Percentiles rank a stretch among this genome's conserved stretches.
Conservation (phyloP, 1,140 invertebrate species). For the Copidosoma floridanum region DNA sequence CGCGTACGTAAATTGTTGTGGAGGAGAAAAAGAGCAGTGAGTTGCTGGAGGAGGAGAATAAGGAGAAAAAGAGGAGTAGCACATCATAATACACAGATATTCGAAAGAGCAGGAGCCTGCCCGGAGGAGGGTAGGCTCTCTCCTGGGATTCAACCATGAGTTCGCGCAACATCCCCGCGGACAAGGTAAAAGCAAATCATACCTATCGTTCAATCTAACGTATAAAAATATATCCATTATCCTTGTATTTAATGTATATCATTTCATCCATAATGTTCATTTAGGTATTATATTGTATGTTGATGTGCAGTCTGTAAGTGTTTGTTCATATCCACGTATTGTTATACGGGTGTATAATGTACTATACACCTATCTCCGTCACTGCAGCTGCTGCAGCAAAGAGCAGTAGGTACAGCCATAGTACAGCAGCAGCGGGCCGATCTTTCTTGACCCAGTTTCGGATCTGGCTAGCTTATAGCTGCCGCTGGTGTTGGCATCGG, state of each 20-base stretch:
- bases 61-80: not conserved
- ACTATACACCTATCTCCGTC: too few relatives aligned
- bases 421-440: slow-evolving; percentile 1
- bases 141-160: slow-evolving; percentile 45
- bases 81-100: too few relatives aligned
- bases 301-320: too few relatives aligned
- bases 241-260: too few relatives aligned
- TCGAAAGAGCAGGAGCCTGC: slow-evolving; percentile 2
- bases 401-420: slow-evolving; percentile 11
- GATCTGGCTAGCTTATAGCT: slow-evolving; percentile 7
- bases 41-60: not conserved
- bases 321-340: too few relatives aligned
- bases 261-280: too few relatives aligned
- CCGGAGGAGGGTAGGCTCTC: slow-evolving; percentile 43
- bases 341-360: too few relatives aligned
- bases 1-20: not conserved
- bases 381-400: too few relatives aligned
- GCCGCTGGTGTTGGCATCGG: not conserved
- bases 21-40: not conserved
- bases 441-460: slow-evolving; percentile 23
- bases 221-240: too few relatives aligned
- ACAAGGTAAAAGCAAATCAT: too few relatives aligned
- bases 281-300: too few relatives aligned
- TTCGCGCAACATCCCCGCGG: slow-evolving; percentile 51
- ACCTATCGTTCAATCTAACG: too few relatives aligned